Evolutionary conservation across 2,888 invertebrate species (phyloP).

Genomic region (Laspeyria flexula): DNA sequence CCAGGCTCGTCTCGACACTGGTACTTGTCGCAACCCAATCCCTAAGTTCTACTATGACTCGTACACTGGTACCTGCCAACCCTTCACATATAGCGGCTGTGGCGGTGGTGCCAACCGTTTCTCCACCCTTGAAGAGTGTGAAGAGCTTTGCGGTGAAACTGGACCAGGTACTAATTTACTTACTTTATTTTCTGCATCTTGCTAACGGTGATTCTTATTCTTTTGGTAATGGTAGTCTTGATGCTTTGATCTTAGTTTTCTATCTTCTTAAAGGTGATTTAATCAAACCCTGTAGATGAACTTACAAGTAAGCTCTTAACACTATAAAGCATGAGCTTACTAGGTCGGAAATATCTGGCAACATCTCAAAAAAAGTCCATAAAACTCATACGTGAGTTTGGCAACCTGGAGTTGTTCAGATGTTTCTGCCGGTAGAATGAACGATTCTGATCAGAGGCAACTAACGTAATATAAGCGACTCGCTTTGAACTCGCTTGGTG

Average conservation of each 20-base stretch:
- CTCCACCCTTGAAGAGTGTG: conserved; percentile 90
- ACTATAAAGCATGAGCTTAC: conserved; percentile 6
- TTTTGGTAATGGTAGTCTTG: conserved; percentile 6
- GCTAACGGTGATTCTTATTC: neutral
- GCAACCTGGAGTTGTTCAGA: too few relatives aligned
- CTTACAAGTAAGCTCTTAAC: neutral
- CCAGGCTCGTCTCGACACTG: conserved; percentile 87
- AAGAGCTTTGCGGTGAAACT: conserved; percentile 86
- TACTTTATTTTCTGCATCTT: neutral
- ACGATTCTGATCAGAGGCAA: conserved; percentile 21
- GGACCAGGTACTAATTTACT: conserved; percentile 59
- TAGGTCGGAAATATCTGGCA: neutral
- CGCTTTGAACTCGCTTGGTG: conserved; percentile 19
- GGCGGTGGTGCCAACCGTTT: conserved; percentile 94
- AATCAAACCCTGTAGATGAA: neutral
- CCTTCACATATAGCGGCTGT: conserved; percentile 93
- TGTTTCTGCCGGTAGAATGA: neutral
- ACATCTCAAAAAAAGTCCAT: neutral
- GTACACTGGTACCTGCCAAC: conserved; percentile 86
- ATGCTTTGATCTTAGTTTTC: conserved; percentile 1
- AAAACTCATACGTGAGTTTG: too few relatives aligned
- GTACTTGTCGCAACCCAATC: conserved; percentile 89
- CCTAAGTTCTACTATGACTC: conserved; percentile 90
- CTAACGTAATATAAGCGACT: conserved; percentile 15
- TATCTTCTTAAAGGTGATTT: neutral